Base-by-base conservation (phyloP, 2,888 invertebrate genomes). In the Creontiades dilutus region DNA sequence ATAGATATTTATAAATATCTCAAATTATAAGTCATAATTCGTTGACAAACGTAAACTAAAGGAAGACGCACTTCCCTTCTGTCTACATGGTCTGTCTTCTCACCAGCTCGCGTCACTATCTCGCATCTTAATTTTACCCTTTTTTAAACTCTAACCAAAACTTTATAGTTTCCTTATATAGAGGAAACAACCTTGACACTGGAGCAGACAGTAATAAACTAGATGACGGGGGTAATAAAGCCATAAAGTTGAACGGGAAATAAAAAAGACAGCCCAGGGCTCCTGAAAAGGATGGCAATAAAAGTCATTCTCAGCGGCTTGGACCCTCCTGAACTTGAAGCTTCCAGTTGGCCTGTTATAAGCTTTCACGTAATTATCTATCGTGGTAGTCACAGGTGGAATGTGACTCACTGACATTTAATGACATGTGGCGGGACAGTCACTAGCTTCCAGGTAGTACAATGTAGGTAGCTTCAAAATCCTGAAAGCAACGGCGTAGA, bases 171-270 rank as follows among this genome's bases (percentile, higher is more conserved):
- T 68, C 68, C 68, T 19, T 68, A 19, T 57, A 57, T 68, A 68
- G 68, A 68, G 27, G 68, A 68, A 68, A 23, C 68, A 68, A 68
- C 68, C 68, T 68, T 68, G 68, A 68, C 68, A 68, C 19, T 19
- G 23, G 23, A 68, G 11, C 68, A 68, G 68, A 11, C 27, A n/a
- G 68, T 68, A 68, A 68, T 68, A 68, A 68, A 68, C 68, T 68
- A 68, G 68, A 68, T 68, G 68, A 19, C 68, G 68, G 68, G 37
- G 68, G 68, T 68, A 68, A 68, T 68, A 68, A 68, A 68, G 68
- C 68, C 68, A 68, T 68, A 68, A 68, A 68, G 68, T 68, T 68
- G 68, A 68, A 68, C 68, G 68, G 19, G 23, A 23, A 68, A 23
- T n/a, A n/a, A 68, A 68, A 68, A 68, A 68, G 23, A 23, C 68